Base-by-base conservation (phyloP, 2,797 vertebrate species). In the Dicrostonyx torquatus region DNA sequence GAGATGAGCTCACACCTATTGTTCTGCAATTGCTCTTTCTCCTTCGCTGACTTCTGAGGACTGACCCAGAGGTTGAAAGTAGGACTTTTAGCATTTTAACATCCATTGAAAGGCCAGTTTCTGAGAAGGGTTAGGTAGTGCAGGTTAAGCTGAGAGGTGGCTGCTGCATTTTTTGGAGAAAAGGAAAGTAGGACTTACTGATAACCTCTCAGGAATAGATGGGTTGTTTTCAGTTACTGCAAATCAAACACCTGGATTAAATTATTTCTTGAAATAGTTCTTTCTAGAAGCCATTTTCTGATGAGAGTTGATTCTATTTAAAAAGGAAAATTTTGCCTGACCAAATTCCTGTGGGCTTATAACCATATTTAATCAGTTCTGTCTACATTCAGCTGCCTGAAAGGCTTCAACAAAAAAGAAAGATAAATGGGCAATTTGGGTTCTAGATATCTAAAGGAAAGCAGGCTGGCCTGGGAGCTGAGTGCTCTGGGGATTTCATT, bases 1-100 rank as follows among this genome's bases (percentile, higher is more conserved):
- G 96, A 95, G 18, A 10, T 45, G 34, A 31, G 37, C 92, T 98
- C 93, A 97, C 96, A 96, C 70, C 76, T 1, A 13, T 97, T 98
- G 88, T 98, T 97, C 96, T 89, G 73, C 82, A 68, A 94, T 43
- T 97, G 90, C 60, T 75, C 60, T 89, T 97, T 80, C 60, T 75
- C 60, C 88, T 97, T 78, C 94, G 55, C 20, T 73, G 55, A 8
- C 66, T 26, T 90, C 91, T 43, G 68, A 96, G 87, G 80, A 40
- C 0, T 22, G 85, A 73, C 87, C 55, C 0, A 1, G 58, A 92
- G 87, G 96, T 83, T 90, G 31, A 50, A 68, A n/a, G 90, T 40
- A 76, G 75, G 91, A 72, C 22, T 85, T 97, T 96, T 92, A 90
- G 93, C 89, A 93, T 87, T 87, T 43, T 66, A 29, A 83, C 40